Evolutionary conservation across 2,113 vertebrate genomes (phyloP), one percentile per base, ranked within the genome.

Genomic region (Cyrtonyx montezumae): DNA sequence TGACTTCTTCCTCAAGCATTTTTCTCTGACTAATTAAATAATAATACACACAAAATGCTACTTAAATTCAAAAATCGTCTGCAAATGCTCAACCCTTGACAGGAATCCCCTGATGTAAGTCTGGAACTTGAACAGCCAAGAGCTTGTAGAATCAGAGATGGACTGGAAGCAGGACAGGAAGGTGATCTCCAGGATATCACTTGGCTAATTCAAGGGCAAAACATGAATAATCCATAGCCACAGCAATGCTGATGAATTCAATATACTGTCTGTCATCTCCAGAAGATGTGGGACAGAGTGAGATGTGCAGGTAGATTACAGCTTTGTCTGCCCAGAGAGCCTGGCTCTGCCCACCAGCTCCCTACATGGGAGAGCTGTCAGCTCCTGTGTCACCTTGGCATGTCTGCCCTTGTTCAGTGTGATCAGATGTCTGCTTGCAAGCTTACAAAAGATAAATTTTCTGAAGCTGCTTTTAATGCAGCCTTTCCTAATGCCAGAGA

Each of bases 1-100:
- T 66, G 67, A 74, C 79, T 80, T 85, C 94, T 77, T 88, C 40
- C 76, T 94, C 87, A 85, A 30, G 70, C 7, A 1, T 94, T 95
- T 93, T 32, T 6, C n/a, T 36, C 49, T 76, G 67, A 89, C 46
- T 65, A 84, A 45, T 58, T 75, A 80, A 74, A 32, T 79, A 58
- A 82, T 79, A 81, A 45, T 79, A 34, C 23, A 43, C 65, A 89
- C 90, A 83, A 48, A 88, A 81, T 76, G 25, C 28, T 53, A 48
- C 30, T 46, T 30, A 87, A 74, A 62, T 75, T 37, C 32, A 73
- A 85, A 96, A 82, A 51, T 88, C 59, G 5, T 70, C 62, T 19
- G 23, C 59, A 63, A 18, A 23, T 91, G 65, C 79, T 84, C 70
- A 86, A 75, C 43, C 62, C 76, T 76, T 87, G 65, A 22, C 61